Evolutionary conservation across 2,113 vertebrate species (phyloP).

Genomic region (Columba janthina): DNA sequence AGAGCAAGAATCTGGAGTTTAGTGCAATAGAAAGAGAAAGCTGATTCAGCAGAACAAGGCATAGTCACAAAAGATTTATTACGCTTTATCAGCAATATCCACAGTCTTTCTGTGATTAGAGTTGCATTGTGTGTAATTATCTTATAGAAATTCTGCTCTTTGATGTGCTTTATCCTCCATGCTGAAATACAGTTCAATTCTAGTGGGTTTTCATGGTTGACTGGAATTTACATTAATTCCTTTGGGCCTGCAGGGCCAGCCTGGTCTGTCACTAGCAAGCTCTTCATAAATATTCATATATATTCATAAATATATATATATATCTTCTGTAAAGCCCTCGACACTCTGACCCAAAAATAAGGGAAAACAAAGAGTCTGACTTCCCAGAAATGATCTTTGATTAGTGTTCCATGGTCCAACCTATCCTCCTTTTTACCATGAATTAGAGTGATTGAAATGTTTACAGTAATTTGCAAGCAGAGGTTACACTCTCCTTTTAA

Average conservation of each 20-base stretch:
- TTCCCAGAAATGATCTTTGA: not conserved
- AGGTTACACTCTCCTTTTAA: conserved; percentile 38
- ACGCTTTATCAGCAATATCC: conserved; percentile 73
- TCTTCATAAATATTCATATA: conserved; percentile 68
- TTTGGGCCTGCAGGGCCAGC: conserved; percentile 47
- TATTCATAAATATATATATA: not conserved
- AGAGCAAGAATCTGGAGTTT: not conserved
- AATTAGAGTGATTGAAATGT: conserved; percentile 46
- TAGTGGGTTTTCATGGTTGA: conserved; percentile 55
- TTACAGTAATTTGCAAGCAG: conserved; percentile 41
- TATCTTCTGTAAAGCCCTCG: not conserved
- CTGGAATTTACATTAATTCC: conserved; percentile 63
- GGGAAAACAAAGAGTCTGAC: not conserved
- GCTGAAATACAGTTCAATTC: conserved; percentile 71
- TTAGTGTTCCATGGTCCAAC: not conserved
- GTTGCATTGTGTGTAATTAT: conserved; percentile 74
- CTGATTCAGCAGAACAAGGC: conserved; percentile 59
- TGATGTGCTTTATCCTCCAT: conserved; percentile 70
- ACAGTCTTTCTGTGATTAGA: conserved; percentile 72
- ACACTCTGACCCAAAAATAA: not conserved
- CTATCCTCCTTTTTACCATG: not conserved
- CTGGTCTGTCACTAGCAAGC: conserved; percentile 43
- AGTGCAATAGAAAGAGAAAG: conserved; percentile 6
- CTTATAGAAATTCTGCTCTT: conserved; percentile 69
- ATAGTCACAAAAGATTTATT: conserved; percentile 54